Evolutionary conservation across 2,113 vertebrate species (phyloP).

Genomic region (Lethenteron camtschaticum): DNA sequence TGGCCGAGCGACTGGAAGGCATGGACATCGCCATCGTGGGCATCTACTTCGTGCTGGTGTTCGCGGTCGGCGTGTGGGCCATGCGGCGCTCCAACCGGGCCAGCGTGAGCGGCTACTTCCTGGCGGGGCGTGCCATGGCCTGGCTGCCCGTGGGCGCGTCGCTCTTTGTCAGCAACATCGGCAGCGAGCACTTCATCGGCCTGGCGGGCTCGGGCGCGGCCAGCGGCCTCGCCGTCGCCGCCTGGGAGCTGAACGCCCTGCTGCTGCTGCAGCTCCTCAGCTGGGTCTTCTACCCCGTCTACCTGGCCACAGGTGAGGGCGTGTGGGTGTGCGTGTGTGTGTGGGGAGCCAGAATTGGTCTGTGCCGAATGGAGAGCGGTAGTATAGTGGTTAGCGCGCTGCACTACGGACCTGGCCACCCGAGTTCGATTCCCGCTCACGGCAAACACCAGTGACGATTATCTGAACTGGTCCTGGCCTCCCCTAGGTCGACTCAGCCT

Average conservation of each 20-base stretch:
- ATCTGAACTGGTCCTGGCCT: too few relatives aligned
- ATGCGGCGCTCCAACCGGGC: conserved; percentile 92
- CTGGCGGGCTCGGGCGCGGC: conserved; percentile 91
- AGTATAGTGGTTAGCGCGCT: too few relatives aligned
- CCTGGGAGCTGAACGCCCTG: conserved; percentile 95
- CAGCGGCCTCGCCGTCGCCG: conserved; percentile 85
- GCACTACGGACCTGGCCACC: too few relatives aligned
- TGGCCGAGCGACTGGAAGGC: conserved; percentile 30
- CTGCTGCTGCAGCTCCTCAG: conserved; percentile 87
- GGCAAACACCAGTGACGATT: too few relatives aligned
- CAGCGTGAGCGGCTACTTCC: conserved; percentile 88
- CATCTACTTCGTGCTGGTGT: conserved; percentile 77
- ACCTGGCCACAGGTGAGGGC: conserved; percentile 48
- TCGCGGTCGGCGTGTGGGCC: conserved; percentile 72
- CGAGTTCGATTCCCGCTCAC: too few relatives aligned
- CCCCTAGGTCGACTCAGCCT: too few relatives aligned
- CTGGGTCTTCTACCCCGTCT: conserved; percentile 94
- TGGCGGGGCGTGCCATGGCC: conserved; percentile 89
- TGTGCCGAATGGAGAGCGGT: too few relatives aligned
- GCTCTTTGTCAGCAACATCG: conserved; percentile 97
- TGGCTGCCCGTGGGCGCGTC: conserved; percentile 83
- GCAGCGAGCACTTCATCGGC: conserved; percentile 98
- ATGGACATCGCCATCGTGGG: conserved; percentile 80
- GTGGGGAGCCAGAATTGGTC: too few relatives aligned
- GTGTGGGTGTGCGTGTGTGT: too few relatives aligned